Evolutionary conservation across 2,888 invertebrate species (phyloP).

Genomic region (Atrina japonica): DNA sequence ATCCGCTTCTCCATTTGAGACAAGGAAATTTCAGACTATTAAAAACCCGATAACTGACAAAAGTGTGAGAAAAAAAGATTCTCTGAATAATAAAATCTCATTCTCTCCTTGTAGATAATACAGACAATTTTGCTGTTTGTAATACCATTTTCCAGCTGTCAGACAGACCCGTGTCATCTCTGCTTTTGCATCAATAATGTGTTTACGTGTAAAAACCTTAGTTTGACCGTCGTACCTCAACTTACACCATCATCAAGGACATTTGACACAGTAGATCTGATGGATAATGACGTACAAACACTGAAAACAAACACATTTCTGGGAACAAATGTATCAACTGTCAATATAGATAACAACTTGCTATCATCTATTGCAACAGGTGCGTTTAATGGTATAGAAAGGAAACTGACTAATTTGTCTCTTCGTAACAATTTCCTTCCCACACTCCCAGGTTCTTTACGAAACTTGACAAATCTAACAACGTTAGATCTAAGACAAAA

Average conservation of each 20-base stretch:
- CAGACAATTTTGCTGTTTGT: background rate
- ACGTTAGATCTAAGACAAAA: slow-evolving; percentile 49
- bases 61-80: too few species aligned
- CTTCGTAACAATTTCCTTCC: slow-evolving; percentile 42
- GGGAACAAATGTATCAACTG: slow-evolving; percentile 41
- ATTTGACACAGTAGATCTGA: background rate
- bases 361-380: slow-evolving; percentile 38
- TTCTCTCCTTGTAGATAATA: background rate
- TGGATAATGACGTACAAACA: background rate
- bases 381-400: slow-evolving; percentile 41
- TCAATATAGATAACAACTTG: slow-evolving; percentile 44
- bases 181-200: background rate
- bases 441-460: slow-evolving; percentile 32
- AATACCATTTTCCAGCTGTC: background rate
- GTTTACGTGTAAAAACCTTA: slow-evolving; percentile 3
- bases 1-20: too few species aligned
- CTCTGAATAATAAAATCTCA: too few species aligned
- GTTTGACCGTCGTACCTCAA: background rate
- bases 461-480: slow-evolving; percentile 34
- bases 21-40: too few species aligned
- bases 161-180: background rate
- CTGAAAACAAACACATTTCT: slow-evolving; percentile 32
- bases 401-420: slow-evolving; percentile 38
- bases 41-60: too few species aligned
- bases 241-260: background rate